Evolutionary conservation across 1,140 invertebrate species (phyloP).

Genomic region (Magallana angulata): DNA sequence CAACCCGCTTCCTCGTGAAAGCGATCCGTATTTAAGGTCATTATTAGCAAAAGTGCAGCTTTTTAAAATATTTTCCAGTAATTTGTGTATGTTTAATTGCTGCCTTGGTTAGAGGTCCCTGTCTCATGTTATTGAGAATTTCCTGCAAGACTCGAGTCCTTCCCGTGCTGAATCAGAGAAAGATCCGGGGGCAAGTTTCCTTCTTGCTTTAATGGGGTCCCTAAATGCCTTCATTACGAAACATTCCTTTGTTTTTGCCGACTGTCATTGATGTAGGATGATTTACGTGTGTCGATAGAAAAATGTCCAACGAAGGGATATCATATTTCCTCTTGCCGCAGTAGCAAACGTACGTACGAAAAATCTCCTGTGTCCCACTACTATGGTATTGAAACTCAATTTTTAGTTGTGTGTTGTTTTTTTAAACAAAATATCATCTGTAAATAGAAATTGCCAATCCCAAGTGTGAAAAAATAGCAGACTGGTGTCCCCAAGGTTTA

Average conservation of each 20-base stretch:
- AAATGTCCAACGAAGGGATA: not conserved
- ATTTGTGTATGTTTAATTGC: not conserved
- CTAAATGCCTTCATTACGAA: constrained; percentile 27
- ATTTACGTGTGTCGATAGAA: not conserved
- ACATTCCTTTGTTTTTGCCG: not conserved
- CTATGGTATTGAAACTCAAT: too few relatives aligned
- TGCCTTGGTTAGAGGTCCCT: not conserved
- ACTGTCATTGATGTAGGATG: constrained; percentile 9
- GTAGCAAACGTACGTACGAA: too few relatives aligned
- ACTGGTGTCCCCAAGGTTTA: too few relatives aligned
- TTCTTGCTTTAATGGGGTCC: constrained; percentile 22
- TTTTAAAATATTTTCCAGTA: constrained; percentile 1
- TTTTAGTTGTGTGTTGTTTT: too few relatives aligned
- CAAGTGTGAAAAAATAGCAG: too few relatives aligned
- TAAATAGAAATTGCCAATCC: too few relatives aligned
- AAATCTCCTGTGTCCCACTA: too few relatives aligned
- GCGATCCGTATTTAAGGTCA: not conserved
- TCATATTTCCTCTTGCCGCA: too few relatives aligned
- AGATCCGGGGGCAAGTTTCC: not conserved
- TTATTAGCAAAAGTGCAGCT: not conserved
- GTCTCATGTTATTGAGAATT: constrained; percentile 33
- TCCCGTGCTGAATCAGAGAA: not conserved
- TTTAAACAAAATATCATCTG: too few relatives aligned
- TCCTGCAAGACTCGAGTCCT: constrained; percentile 3
- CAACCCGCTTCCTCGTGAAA: not conserved